A percentile compares a stretch with the other conserved stretches of the same genome.
Evolutionary conservation across 1,140 invertebrate species (phyloP).

Genomic region (Samia ricini): DNA sequence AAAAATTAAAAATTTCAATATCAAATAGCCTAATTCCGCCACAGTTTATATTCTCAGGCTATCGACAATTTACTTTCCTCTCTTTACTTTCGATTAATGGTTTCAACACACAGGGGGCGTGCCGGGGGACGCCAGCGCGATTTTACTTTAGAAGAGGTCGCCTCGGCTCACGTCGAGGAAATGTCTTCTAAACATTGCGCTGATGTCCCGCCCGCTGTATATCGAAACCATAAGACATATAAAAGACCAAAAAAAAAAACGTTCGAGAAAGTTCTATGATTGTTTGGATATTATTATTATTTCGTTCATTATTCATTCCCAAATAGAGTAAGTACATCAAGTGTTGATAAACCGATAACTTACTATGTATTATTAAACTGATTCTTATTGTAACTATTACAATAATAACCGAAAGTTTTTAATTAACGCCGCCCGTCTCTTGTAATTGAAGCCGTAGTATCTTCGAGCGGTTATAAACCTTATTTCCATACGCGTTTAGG

Average conservation of each 20-base stretch:
- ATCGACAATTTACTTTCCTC: too few species aligned
- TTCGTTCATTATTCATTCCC: neutral
- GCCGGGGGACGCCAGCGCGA: too few species aligned
- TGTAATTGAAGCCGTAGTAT: neutral
- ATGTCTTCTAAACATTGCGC: too few species aligned
- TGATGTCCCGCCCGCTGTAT: too few species aligned
- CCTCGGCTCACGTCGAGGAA: too few species aligned
- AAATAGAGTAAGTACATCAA: neutral
- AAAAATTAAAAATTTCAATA: too few species aligned
- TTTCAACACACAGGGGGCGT: too few species aligned
- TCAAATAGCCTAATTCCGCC: too few species aligned
- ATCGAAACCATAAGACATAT: neutral
- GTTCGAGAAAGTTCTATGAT: neutral
- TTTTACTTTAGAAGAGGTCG: too few species aligned
- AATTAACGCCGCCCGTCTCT: conserved; percentile 42
- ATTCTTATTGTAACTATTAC: conserved; percentile 39
- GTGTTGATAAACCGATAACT: conserved; percentile 26
- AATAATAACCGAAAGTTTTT: conserved; percentile 55
- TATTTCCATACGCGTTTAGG: neutral
- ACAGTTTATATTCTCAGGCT: too few species aligned
- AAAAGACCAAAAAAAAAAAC: neutral
- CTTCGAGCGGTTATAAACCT: neutral
- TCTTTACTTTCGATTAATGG: too few species aligned
- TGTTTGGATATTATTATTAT: neutral
- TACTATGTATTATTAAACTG: conserved; percentile 19